Conservation (phyloP, 2,797 vertebrate genomes). For the Otus scops region DNA sequence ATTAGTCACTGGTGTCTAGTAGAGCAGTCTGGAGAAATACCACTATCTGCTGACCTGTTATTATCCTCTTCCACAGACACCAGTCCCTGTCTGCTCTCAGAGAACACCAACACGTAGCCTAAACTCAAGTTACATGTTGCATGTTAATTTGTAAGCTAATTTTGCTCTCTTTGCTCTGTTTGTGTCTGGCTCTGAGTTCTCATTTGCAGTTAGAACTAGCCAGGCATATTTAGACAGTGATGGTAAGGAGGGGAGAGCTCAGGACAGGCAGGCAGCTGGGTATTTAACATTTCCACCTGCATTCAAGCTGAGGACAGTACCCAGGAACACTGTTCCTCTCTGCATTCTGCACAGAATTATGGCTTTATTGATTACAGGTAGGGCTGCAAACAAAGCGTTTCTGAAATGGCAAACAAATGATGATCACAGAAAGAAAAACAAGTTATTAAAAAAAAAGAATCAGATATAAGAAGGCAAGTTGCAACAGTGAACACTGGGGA, state of each 20-base stretch:
- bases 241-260: neutral
- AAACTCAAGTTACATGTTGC: neutral
- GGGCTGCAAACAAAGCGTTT: neutral
- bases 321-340: neutral
- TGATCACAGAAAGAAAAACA: conserved; percentile 16
- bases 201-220: neutral
- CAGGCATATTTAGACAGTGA: neutral
- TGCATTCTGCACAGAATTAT: neutral
- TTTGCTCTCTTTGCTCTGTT: neutral
- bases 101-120: neutral
- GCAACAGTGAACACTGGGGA: conserved; percentile 27
- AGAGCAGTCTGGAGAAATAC: neutral
- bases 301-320: neutral
- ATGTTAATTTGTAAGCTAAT: conserved; percentile 13
- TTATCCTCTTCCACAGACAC: neutral
- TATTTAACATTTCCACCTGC: neutral
- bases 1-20: neutral
- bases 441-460: neutral
- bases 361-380: neutral
- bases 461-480: conserved; percentile 30
- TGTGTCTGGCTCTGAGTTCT: neutral
- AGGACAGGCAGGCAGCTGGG: neutral
- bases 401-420: neutral
- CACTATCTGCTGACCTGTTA: neutral
- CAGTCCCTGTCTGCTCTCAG: neutral